A percentile compares a stretch with the other conserved stretches of the same genome.
Conservation (phyloP, 1,140 invertebrate genomes). For the Lordiphosa stackelbergi region DNA sequence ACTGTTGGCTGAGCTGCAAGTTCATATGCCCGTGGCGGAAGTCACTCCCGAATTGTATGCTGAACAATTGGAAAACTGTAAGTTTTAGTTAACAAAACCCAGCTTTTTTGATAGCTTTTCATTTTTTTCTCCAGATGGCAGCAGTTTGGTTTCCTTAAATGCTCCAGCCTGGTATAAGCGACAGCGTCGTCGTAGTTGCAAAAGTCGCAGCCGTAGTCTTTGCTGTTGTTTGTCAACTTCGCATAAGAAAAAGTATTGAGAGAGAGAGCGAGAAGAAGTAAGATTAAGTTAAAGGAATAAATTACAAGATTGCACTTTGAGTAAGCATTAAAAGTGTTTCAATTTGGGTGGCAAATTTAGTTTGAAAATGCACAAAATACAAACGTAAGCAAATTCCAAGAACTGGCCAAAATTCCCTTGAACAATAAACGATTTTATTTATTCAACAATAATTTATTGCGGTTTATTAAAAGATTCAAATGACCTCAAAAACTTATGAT, state of each 20-base stretch:
- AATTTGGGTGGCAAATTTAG: too few species aligned
- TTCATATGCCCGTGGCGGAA: slow-evolving; percentile 86
- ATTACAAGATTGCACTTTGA: too few species aligned
- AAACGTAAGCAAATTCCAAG: too few species aligned
- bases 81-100: neutral
- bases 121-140: slow-evolving; percentile 22
- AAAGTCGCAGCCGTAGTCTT: slow-evolving; percentile 52
- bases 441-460: too few species aligned
- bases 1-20: slow-evolving; percentile 88
- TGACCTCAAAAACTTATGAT: too few species aligned
- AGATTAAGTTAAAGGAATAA: too few species aligned
- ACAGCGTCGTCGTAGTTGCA: slow-evolving; percentile 53
- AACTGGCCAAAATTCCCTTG: too few species aligned
- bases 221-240: slow-evolving; percentile 47
- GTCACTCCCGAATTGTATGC: slow-evolving; percentile 10
- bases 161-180: slow-evolving; percentile 52
- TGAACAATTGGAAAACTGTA: slow-evolving; percentile 31
- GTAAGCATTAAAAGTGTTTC: too few species aligned
- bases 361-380: too few species aligned
- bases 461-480: too few species aligned
- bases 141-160: slow-evolving; percentile 36
- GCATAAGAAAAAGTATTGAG: slow-evolving; percentile 28
- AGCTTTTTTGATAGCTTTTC: neutral
- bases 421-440: too few species aligned
- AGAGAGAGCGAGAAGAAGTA: neutral